A percentile compares a stretch with the other conserved stretches of the same genome.
phyloP scores from a whole-genome alignment of 2,113 vertebrate species.

The Morone chrysops region DNA sequence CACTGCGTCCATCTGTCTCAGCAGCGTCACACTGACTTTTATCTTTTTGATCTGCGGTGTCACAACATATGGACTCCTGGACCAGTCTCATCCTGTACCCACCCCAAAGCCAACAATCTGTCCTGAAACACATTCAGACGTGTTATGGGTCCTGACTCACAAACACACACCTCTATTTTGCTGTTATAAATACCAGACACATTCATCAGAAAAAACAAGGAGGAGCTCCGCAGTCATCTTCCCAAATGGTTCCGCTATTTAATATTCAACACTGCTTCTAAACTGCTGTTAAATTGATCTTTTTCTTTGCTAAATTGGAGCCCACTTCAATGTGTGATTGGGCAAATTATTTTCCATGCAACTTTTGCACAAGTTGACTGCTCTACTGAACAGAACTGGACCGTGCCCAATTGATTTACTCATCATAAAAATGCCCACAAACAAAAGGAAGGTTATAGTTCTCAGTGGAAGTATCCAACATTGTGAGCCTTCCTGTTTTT shows the following conservation, averaged over 20 bases:
- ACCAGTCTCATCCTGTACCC: constrained; percentile 1
- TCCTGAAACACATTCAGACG: constrained; percentile 37
- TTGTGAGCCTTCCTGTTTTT: background rate
- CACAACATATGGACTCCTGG: constrained; percentile 67
- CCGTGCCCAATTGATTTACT: background rate
- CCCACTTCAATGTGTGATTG: constrained; percentile 3
- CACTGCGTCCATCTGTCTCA: constrained; percentile 73
- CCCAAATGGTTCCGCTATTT: background rate
- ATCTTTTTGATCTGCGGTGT: constrained; percentile 67
- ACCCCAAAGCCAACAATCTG: constrained; percentile 57
- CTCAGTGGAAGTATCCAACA: background rate
- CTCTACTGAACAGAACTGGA: background rate
- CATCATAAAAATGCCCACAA: constrained; percentile 1
- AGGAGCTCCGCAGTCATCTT: background rate
- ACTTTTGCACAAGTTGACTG: background rate
- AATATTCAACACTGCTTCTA: background rate
- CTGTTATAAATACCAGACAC: background rate
- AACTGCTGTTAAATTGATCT: background rate
- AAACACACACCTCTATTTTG: background rate
- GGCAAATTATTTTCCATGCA: constrained; percentile 2
- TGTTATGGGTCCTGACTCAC: constrained; percentile 19
- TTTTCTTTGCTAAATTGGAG: background rate
- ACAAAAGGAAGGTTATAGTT: constrained; percentile 17
- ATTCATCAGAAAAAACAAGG: background rate
- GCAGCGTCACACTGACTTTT: constrained; percentile 48